These are phyloP conservation scores for Metallyticus violacea DNA, from an alignment of 2,888 invertebrate genomes.

Conservation along the genomic window DNA sequence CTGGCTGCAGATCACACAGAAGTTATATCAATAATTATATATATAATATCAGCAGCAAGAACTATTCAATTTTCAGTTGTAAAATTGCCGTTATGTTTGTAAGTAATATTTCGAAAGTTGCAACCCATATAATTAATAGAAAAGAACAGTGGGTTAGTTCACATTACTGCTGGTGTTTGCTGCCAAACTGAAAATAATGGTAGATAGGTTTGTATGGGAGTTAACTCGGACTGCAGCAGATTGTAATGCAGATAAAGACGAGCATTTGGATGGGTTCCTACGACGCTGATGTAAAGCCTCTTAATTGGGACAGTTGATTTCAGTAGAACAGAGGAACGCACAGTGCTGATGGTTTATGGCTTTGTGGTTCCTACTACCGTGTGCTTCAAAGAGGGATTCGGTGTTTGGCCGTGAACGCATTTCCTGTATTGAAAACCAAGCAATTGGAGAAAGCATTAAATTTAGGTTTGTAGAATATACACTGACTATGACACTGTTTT, in stretches of 20 bases:
- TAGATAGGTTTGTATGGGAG: neutral
- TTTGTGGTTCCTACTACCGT: neutral
- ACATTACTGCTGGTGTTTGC: no score
- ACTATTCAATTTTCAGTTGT: no score
- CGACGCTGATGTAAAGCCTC: neutral
- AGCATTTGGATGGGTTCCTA: neutral
- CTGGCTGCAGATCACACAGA: no score
- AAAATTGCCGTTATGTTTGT: no score
- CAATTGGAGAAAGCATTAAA: neutral
- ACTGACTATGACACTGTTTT: no score
- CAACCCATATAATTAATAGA: no score
- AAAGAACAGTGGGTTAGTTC: no score
- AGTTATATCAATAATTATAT: no score
- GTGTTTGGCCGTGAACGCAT: no score
- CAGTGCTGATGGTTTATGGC: neutral
- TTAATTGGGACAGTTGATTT: neutral
- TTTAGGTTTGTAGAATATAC: neutral
- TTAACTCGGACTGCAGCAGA: neutral
- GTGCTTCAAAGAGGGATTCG: no score
- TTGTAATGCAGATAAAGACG: neutral
- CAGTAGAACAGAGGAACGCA: neutral
- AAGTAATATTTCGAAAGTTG: no score
- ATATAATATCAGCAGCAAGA: no score
- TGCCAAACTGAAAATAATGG: neutral
- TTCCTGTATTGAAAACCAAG: neutral